A percentile compares a stretch with the other conserved stretches of the same genome.
These are phyloP conservation scores for Cavia porcellus DNA, from an alignment of 2,113 vertebrate genomes.

Conservation along the genomic window DNA sequence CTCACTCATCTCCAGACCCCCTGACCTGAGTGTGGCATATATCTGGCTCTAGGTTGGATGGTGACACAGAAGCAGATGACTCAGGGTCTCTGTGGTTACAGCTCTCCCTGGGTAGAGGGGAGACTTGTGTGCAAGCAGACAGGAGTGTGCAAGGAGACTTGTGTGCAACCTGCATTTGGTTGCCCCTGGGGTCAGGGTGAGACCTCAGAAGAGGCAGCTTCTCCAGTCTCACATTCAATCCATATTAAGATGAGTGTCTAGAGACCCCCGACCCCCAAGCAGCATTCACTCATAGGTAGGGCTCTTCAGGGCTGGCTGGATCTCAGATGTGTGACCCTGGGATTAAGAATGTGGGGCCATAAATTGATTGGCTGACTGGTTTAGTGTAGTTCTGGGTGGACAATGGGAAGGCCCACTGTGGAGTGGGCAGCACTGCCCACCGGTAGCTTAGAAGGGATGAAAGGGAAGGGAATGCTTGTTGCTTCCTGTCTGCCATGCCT, in stretches of 20 bases:
- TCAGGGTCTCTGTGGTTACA: fast-evolving
- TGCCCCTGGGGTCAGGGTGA: fast-evolving
- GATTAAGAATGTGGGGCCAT: neutral
- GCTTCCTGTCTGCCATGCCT: neutral
- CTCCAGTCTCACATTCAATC: neutral
- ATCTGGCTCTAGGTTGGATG: neutral
- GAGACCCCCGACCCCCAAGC: no score
- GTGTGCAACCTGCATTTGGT: fast-evolving
- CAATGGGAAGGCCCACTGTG: neutral
- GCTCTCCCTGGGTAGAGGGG: neutral
- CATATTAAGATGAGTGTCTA: neutral
- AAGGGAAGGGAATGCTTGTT: neutral
- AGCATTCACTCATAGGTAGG: neutral
- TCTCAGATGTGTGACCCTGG: neutral
- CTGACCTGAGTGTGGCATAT: neutral
- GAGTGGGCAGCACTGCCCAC: neutral
- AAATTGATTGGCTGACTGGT: neutral
- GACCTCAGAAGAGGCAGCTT: neutral
- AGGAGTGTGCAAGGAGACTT: no score
- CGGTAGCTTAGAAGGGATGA: neutral
- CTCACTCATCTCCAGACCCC: fast-evolving
- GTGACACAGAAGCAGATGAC: neutral
- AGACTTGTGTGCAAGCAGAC: fast-evolving
- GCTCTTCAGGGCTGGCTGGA: neutral
- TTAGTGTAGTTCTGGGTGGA: neutral